Evolutionary conservation across 2,797 vertebrate species (phyloP), one percentile per base, ranked within the genome.

Genomic region (Gymnocypris eckloni): DNA sequence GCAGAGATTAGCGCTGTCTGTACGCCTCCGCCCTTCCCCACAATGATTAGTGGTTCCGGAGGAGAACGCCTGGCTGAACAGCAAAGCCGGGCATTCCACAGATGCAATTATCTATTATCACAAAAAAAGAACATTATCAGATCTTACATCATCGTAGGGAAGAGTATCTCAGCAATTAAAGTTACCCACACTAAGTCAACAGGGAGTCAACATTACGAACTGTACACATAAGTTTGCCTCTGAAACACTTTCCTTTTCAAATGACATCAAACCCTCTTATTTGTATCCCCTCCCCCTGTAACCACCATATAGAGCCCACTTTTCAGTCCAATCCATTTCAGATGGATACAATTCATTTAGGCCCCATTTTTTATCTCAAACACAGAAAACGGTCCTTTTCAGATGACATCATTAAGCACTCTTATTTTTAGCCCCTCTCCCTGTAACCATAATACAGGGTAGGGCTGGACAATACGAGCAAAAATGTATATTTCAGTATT

Each of bases 1-100:
- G 69, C 83, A 37, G 80, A 86, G 81, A 89, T 87, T 84, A 86
- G 84, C 64, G 18, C 77, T 81, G 80, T 82, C 79, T 87, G 59
- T 33, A 56, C 69, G 16, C 79, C 83, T 39, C 71, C 81, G n/a
- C 50, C 82, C 79, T 73, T 82, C 64, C 52, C 61, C 39, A 48
- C 39, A 56, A 81, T 85, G 77, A 79, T 73, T 73, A 85, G 59
- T 54, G 73, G 25, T 39, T 66, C 71, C 56, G 28, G 82, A 66
- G 82, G 56, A 64, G 25, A 28, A 75, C 71, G 70, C 82, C 70
- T 64, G 71, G 82, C 64, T 54, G 61, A 54, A 18, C 79, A 41
- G 18, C n/a, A 66, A 66, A 64, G 71, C 41, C 9, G 2, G 15
- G 73, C 75, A 76, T 86, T 82, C 85, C 73, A 78, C 81, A 64